Percentiles rank a stretch among this genome's conserved stretches.
phyloP scores from a whole-genome alignment of 2,888 invertebrate species.

The Panzeria rudis region DNA sequence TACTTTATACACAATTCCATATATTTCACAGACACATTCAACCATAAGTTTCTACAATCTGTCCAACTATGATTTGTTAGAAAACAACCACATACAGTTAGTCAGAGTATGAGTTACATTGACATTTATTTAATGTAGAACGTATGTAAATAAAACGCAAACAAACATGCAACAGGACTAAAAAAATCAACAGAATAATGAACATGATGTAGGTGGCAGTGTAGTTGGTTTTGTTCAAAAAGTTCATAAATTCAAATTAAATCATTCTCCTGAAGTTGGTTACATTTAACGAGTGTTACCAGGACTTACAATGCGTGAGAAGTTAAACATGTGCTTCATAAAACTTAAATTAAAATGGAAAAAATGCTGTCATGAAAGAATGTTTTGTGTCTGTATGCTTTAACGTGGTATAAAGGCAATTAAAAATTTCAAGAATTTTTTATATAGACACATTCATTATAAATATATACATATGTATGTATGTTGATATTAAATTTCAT shows the following conservation, averaged over 20 bases:
- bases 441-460: neutral
- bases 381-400: neutral
- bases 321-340: constrained; percentile 54
- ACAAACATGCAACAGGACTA: constrained; percentile 68
- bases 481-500: neutral
- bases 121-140: constrained; percentile 66
- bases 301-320: constrained; percentile 62
- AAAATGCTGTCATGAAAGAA: neutral
- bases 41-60: constrained; percentile 23
- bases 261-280: constrained; percentile 50
- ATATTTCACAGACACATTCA: neutral
- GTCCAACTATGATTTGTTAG: constrained; percentile 46
- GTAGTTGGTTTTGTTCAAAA: constrained; percentile 53
- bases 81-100: constrained; percentile 43
- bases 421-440: neutral
- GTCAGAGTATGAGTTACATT: constrained; percentile 46
- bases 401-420: neutral
- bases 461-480: no score
- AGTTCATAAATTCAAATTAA: constrained; percentile 66
- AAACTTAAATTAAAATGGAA: neutral
- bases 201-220: constrained; percentile 46
- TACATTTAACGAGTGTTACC: constrained; percentile 43
- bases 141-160: constrained; percentile 42
- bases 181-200: constrained; percentile 32
- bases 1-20: neutral